phyloP scores from a whole-genome alignment of 2,113 vertebrate species.

The Egretta garzetta region DNA sequence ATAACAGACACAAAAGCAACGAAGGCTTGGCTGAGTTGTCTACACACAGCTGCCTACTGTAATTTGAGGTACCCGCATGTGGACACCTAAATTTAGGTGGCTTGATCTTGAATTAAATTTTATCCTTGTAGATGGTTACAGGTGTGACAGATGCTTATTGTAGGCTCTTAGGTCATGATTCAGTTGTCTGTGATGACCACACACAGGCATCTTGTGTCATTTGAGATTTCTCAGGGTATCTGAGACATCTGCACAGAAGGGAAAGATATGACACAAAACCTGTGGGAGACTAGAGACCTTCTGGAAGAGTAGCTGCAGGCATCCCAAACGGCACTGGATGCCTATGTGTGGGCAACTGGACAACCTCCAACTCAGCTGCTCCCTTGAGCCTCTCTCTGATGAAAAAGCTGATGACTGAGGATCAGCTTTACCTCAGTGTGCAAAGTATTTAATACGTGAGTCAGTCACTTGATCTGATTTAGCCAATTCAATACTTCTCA shows the following conservation, averaged over 20 bases:
- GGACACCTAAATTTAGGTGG: background rate
- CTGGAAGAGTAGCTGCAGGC: background rate
- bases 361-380: background rate
- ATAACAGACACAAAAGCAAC: accelerated
- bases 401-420: background rate
- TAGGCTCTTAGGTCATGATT: background rate
- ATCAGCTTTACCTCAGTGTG: background rate
- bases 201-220: background rate
- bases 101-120: background rate
- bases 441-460: background rate
- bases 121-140: background rate
- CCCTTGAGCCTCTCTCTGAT: background rate
- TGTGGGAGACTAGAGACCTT: background rate
- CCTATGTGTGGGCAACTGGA: background rate
- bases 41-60: accelerated
- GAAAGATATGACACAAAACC: background rate
- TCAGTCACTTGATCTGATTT: background rate
- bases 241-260: background rate
- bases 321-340: background rate
- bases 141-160: background rate
- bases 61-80: background rate
- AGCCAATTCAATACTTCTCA: background rate
- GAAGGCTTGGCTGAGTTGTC: accelerated
- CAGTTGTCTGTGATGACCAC: background rate
- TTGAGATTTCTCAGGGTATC: background rate